A percentile compares a stretch with the other conserved stretches of the same genome.
Evolutionary conservation across 2,888 invertebrate species (phyloP).

Genomic region (Drosophila cracens): DNA sequence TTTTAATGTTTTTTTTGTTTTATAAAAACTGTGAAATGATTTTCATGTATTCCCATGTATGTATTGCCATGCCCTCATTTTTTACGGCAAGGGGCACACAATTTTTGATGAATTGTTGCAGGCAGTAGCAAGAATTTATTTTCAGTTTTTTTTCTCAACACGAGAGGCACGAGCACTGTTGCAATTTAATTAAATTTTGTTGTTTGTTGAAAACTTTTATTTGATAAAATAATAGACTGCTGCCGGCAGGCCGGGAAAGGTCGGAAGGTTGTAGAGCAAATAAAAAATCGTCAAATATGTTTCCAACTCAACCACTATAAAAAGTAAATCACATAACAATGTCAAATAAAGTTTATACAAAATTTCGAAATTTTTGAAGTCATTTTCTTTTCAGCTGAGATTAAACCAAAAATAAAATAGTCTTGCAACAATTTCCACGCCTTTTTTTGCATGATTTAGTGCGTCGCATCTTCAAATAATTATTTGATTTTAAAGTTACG

Average conservation of each 20-base stretch:
- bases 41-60: conserved; percentile 27
- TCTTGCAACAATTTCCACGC: neutral
- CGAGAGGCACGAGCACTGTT: neutral
- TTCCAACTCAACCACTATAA: no score
- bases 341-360: neutral
- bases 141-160: conserved; percentile 9
- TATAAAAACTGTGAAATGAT: conserved; percentile 34
- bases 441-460: neutral
- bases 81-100: conserved; percentile 3
- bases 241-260: neutral
- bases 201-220: conserved; percentile 17
- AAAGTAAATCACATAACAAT: neutral
- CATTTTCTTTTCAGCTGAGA: neutral
- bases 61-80: conserved; percentile 19
- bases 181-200: conserved; percentile 47
- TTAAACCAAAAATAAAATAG: neutral
- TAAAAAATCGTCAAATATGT: neutral
- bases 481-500: neutral
- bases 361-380: neutral
- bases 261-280: conserved; percentile 11
- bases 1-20: neutral
- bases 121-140: conserved; percentile 33
- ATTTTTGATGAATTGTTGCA: conserved; percentile 22
- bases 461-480: neutral
- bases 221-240: conserved; percentile 23